Conservation (phyloP, 2,113 vertebrate genomes). For the Puma concolor region DNA sequence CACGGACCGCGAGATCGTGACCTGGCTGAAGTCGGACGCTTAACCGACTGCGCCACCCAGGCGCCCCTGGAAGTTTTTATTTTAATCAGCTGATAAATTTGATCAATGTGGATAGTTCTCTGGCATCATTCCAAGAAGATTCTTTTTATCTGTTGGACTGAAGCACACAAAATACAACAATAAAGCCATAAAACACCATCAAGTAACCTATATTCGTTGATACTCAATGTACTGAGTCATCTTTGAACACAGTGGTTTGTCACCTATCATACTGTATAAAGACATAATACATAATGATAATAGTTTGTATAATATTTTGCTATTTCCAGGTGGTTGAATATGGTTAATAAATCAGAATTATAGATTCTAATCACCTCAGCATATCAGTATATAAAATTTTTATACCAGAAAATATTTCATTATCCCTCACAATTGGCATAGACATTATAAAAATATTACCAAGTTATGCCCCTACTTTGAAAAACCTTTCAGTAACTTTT, state of each 20-base stretch:
- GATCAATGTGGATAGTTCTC: neutral
- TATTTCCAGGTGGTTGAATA: neutral
- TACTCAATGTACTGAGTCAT: neutral
- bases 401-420: constrained; percentile 16
- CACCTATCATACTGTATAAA: neutral
- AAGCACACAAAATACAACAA: neutral
- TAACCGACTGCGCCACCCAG: no score
- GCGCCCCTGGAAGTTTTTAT: neutral
- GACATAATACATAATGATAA: neutral
- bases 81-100: constrained; percentile 1
- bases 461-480: neutral
- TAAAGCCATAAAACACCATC: neutral
- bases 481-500: neutral
- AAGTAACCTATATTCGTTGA: neutral
- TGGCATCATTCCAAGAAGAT: neutral
- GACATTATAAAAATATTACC: neutral
- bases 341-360: neutral
- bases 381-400: neutral
- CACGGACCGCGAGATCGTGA: no score
- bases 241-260: constrained; percentile 21
- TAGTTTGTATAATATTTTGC: constrained; percentile 22
- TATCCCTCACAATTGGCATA: neutral
- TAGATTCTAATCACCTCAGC: neutral
- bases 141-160: neutral
- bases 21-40: no score